Evolutionary conservation across 2,113 vertebrate species (phyloP), one percentile per base, ranked within the genome.

Genomic region (Sturnus vulgaris): DNA sequence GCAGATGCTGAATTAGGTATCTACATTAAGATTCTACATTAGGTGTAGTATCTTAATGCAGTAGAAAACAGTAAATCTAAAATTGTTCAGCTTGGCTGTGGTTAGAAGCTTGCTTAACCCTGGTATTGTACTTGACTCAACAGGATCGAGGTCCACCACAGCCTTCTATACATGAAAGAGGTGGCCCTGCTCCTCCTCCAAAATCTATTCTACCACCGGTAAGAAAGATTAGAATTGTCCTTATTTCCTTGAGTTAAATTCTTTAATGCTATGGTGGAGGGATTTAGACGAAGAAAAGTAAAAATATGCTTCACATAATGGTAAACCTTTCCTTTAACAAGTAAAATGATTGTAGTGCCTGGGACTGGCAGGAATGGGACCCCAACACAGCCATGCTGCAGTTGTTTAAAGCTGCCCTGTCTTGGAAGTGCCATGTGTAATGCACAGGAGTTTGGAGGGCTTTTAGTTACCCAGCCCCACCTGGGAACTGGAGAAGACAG

Each of bases 161-260:
- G 52, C 78, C 97, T 86, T 96, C 95, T 66, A 0, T 97, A 28
- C 96, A 97, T 76, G 98, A 98, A 33, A 96, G 97, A 89, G 80
- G 90, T 44, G 95, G 96, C 86, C 91, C 96, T 68, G 92, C 96
- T 64, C 97, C 97, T 80, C 98, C 98, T 94, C 91, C 98, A 82
- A 98, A 98, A 90, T 94, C 97, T 82, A 60, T 97, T 96, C 73
- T 97, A 9, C 98, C 97, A 56, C 98, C 97, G 97, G 98, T 98
- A 97, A 96, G 92, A 70, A 84, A 68, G 31, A 33, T 47, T 4
- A 23, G 12, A 46, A 15, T 63, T 94, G 39, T 35, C n/a, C 35
- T 76, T 55, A 21, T 9, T 89, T 75, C 59, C 23, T 75, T 27
- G 24, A 52, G 20, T 87, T 87, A 66, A 68, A 31, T 70, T 40